Conservation (phyloP, 2,797 vertebrate species). For the Buphagus erythrorhynchus region DNA sequence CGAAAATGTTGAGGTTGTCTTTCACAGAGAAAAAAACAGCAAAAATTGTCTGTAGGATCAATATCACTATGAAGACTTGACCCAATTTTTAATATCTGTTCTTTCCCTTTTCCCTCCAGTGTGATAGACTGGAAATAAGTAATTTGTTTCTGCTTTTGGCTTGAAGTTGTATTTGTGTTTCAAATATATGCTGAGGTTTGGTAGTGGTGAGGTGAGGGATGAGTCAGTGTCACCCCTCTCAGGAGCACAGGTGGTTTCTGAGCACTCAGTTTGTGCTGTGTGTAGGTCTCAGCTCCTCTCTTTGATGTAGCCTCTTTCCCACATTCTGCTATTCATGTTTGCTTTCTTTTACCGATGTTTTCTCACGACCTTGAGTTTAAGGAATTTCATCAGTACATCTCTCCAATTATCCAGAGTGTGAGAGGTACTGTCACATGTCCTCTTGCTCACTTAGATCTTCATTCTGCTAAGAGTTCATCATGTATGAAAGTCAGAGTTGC, state of each 20-base stretch:
- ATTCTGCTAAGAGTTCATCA: neutral
- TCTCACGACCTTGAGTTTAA: conserved; percentile 20
- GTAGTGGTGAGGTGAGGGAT: neutral
- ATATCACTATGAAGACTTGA: neutral
- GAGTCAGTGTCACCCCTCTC: neutral
- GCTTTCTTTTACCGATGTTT: conserved; percentile 23
- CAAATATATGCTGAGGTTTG: neutral
- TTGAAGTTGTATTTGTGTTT: neutral
- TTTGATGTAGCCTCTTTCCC: conserved; percentile 16
- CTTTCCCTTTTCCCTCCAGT: neutral
- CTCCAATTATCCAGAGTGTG: neutral
- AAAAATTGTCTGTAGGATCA: neutral
- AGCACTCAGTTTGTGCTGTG: neutral
- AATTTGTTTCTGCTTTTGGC: neutral
- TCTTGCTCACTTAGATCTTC: neutral
- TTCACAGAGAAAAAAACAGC: neutral
- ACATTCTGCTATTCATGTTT: conserved; percentile 1
- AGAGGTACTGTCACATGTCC: conserved; percentile 6
- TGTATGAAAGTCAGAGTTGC: conserved; percentile 13
- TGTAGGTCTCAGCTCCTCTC: neutral
- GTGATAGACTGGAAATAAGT: neutral
- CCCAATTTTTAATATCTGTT: neutral
- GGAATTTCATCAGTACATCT: conserved; percentile 1
- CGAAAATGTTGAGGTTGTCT: neutral
- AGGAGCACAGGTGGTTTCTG: neutral